Evolutionary conservation across 2,888 invertebrate genomes (phyloP).

Genomic region (Thelaira solivaga): DNA sequence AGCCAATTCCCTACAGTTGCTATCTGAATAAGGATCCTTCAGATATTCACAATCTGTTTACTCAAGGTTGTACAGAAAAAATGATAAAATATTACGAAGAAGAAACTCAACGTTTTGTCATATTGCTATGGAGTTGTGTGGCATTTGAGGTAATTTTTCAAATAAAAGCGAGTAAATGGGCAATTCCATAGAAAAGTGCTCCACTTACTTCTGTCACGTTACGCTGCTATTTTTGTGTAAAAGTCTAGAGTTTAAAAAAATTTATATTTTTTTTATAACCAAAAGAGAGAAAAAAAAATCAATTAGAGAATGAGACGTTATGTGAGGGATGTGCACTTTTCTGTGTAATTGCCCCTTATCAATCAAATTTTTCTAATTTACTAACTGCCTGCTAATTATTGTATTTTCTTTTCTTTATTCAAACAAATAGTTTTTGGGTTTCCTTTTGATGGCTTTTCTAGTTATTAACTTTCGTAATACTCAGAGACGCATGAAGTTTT

Average conservation of each 20-base stretch:
- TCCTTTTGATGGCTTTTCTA: conserved; percentile 67
- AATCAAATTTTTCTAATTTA: background rate
- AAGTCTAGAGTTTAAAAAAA: no score
- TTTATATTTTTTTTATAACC: no score
- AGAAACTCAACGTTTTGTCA: conserved; percentile 80
- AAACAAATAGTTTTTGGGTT: conserved; percentile 67
- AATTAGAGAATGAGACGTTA: no score
- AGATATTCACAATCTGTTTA: conserved; percentile 63
- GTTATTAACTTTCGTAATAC: conserved; percentile 72
- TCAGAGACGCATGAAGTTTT: conserved; percentile 73
- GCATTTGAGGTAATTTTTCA: conserved; percentile 81
- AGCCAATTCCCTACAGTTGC: conserved; percentile 70
- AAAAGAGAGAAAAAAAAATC: no score
- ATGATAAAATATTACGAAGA: conserved; percentile 68
- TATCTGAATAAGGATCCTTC: conserved; percentile 65
- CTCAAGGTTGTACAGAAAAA: conserved; percentile 69
- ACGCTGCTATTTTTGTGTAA: no score
- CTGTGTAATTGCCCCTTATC: no score
- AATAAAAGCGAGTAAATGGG: no score
- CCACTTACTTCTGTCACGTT: no score
- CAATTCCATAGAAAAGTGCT: no score
- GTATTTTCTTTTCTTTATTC: background rate
- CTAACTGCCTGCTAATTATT: background rate
- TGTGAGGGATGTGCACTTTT: no score
- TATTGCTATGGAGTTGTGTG: conserved; percentile 83